Evolutionary conservation across 2,113 vertebrate genomes (phyloP), one percentile per base, ranked within the genome.

Genomic region (Tragelaphus imberbis): DNA sequence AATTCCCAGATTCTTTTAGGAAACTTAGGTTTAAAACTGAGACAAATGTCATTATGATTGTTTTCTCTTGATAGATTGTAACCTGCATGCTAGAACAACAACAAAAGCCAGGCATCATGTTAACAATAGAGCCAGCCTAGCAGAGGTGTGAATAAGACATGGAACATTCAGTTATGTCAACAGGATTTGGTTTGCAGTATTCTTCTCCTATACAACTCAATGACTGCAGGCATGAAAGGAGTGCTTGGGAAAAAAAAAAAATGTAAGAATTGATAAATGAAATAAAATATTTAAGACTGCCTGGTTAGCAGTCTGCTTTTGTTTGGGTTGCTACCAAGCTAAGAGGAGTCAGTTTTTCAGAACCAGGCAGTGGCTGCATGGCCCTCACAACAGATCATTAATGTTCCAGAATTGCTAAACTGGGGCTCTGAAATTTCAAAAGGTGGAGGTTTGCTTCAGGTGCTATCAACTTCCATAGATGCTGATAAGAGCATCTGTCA

Each of bases 151-250:
- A 90, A 94, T n/a, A 93, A 95, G 96, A 94, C 81, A 65, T 65
- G 92, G 97, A 85, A 94, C 86, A 93, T 84, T 97, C 87, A 97
- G 87, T 86, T 65, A 63, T 80, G 94, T 79, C 92, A 21, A n/a
- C 63, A 44, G 61, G n/a, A 94, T 84, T 30, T 28, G 63, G 49
- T 47, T 19, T 23, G 63, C 14, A 10, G 17, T 23, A 16, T 7
- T 51, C 11, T 28, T 47, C 9, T 77, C 77, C 81, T 47, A 1
- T 0, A 17, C 44, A 30, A 1, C 51, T 33, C 49, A 4, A 1
- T 0, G 15, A 44, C 5, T 47, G 49, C 59, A 13, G 8, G 51
- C 12, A 8, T 23, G 4, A 19, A 82, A 19, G 25, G 36, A 30
- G 44, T 2, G 10, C 58, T 30, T 33, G 17, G 53, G n/a, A 0